Conservation (phyloP, 2,888 invertebrate genomes). For the Nomada fabriciana region DNA sequence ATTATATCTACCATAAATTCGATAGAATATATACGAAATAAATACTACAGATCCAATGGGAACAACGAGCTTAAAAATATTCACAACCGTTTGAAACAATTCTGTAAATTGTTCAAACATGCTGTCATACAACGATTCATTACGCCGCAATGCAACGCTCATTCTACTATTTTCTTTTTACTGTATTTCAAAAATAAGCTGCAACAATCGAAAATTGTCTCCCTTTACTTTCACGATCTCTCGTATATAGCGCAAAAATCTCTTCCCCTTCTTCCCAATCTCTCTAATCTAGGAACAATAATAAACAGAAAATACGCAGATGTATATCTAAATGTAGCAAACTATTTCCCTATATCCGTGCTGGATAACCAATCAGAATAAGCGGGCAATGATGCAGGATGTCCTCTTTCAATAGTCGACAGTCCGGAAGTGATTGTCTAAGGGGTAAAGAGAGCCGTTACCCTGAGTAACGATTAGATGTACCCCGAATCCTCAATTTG, state of each 20-base stretch:
- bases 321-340: conserved; percentile 72
- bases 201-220: not conserved
- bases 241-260: no score
- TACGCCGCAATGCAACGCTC: conserved; percentile 15
- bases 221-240: no score
- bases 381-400: conserved; percentile 57
- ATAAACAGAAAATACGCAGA: not conserved
- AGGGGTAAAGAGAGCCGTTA: conserved; percentile 59
- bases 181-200: no score
- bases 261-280: not conserved
- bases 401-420: conserved; percentile 57
- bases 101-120: conserved; percentile 4
- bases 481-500: conserved; percentile 68
- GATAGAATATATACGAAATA: conserved; percentile 20
- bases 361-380: conserved; percentile 58
- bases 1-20: conserved; percentile 29
- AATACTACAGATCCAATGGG: conserved; percentile 8
- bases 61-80: conserved; percentile 16
- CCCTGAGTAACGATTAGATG: conserved; percentile 68
- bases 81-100: not conserved
- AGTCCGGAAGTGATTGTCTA: conserved; percentile 61
- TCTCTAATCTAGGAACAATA: conserved; percentile 20
- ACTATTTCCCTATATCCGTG: conserved; percentile 45
- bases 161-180: not conserved
- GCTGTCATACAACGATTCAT: conserved; percentile 12